Conservation (phyloP, 2,113 vertebrate species). For the Petroica traversi region DNA sequence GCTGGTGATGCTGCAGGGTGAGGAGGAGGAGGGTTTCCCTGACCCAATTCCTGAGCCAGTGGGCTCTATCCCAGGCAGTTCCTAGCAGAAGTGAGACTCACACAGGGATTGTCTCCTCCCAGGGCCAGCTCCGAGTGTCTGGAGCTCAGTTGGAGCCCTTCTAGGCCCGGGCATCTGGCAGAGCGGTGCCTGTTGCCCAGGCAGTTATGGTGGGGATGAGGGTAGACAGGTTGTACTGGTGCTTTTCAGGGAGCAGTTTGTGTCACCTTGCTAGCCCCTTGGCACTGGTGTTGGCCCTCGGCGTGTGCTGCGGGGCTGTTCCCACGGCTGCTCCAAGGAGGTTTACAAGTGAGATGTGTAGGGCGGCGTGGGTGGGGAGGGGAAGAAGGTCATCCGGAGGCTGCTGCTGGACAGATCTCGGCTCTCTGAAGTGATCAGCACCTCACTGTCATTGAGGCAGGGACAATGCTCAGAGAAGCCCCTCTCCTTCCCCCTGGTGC, state of each 20-base stretch:
- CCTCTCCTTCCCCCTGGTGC: conserved; percentile 62
- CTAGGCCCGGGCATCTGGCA: background rate
- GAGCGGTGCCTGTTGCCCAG: background rate
- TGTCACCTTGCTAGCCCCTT: background rate
- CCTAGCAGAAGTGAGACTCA: background rate
- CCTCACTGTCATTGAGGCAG: conserved; percentile 68
- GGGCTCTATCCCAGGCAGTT: background rate
- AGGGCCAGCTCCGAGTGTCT: background rate
- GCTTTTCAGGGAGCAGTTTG: conserved; percentile 7
- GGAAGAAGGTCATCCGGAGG: conserved; percentile 52
- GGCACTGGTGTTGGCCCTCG: background rate
- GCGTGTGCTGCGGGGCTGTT: background rate
- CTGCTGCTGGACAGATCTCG: conserved; percentile 16
- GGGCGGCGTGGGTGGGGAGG: conserved; percentile 10
- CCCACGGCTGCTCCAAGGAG: background rate
- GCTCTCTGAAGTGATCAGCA: conserved; percentile 57
- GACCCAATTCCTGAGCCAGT: background rate
- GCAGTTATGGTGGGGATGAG: background rate
- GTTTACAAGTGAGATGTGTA: conserved; percentile 72
- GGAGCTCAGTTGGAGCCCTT: conserved; percentile 6
- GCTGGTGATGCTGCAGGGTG: background rate
- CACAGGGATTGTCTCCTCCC: background rate
- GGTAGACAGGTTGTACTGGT: background rate
- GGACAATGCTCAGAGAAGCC: conserved; percentile 55
- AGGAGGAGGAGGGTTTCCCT: background rate